phyloP scores from a whole-genome alignment of 2,113 vertebrate genomes.

The Myotis davidii region DNA sequence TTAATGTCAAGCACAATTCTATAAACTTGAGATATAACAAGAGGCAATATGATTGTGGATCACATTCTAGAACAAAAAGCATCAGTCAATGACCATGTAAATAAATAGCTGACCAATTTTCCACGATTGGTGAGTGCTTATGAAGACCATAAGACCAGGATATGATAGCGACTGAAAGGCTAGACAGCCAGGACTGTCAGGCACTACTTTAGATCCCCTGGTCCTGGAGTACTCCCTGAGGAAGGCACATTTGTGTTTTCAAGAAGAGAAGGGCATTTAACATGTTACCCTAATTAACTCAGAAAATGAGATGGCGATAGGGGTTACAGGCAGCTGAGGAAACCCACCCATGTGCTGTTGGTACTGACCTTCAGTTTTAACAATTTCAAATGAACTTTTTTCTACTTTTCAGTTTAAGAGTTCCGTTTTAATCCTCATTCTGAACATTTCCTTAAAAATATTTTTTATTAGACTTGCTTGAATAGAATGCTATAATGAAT shows the following conservation, averaged over 20 bases:
- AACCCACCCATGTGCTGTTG: neutral
- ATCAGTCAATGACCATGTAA: neutral
- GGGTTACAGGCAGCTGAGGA: neutral
- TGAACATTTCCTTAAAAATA: neutral
- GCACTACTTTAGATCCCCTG: neutral
- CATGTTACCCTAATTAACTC: neutral
- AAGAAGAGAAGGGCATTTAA: neutral
- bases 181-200: neutral
- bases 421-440: neutral
- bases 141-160: neutral
- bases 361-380: neutral
- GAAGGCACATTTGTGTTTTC: neutral
- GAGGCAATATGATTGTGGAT: neutral
- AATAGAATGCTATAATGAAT: neutral
- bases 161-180: neutral
- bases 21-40: neutral
- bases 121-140: neutral
- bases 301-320: neutral
- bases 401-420: conserved; percentile 30
- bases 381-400: conserved; percentile 41
- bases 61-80: neutral
- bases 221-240: neutral
- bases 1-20: neutral
- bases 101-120: neutral
- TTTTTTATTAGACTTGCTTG: conserved; percentile 8